Percentiles rank a stretch among this genome's conserved stretches.
These are phyloP conservation scores for Natrix natrix DNA, from an alignment of 2,797 vertebrate genomes.

Conservation along the genomic window DNA sequence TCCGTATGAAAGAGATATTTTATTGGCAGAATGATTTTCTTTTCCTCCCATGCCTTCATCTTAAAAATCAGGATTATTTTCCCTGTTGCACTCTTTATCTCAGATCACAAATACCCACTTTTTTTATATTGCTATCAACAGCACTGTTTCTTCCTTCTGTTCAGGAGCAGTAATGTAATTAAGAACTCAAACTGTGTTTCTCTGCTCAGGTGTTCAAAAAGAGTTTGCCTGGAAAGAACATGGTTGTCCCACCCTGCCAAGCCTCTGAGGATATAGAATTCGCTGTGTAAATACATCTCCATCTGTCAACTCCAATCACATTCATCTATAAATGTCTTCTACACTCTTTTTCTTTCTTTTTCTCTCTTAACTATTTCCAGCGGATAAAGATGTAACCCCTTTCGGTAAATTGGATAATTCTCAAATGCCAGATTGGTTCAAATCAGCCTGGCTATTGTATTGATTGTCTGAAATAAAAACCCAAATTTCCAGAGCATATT, in stretches of 20 bases:
- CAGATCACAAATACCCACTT: slow-evolving; percentile 35
- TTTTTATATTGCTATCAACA: neutral
- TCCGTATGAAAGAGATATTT: slow-evolving; percentile 4
- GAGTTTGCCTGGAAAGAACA: slow-evolving; percentile 29
- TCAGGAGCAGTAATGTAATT: slow-evolving; percentile 43
- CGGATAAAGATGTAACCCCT: slow-evolving; percentile 56
- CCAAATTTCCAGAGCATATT: slow-evolving; percentile 44
- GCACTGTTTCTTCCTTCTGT: slow-evolving; percentile 10
- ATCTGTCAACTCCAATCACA: slow-evolving; percentile 26
- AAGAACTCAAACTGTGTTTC: slow-evolving; percentile 53
- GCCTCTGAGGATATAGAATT: slow-evolving; percentile 33
- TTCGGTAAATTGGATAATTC: slow-evolving; percentile 51
- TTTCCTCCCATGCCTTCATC: neutral
- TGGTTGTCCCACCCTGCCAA: slow-evolving; percentile 6
- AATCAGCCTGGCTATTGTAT: slow-evolving; percentile 53
- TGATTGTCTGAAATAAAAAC: slow-evolving; percentile 53
- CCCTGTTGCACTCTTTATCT: slow-evolving; percentile 23
- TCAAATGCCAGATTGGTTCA: slow-evolving; percentile 49
- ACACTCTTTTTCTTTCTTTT: slow-evolving; percentile 11
- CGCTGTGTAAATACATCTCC: slow-evolving; percentile 47
- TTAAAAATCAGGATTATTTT: neutral
- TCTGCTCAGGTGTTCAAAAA: slow-evolving; percentile 3
- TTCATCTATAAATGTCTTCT: slow-evolving; percentile 39
- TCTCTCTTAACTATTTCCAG: slow-evolving; percentile 45
- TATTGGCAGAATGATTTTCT: neutral